Evolutionary conservation across 2,888 invertebrate genomes (phyloP), one percentile per base, ranked within the genome.

Genomic region (Scaptomyza flava): DNA sequence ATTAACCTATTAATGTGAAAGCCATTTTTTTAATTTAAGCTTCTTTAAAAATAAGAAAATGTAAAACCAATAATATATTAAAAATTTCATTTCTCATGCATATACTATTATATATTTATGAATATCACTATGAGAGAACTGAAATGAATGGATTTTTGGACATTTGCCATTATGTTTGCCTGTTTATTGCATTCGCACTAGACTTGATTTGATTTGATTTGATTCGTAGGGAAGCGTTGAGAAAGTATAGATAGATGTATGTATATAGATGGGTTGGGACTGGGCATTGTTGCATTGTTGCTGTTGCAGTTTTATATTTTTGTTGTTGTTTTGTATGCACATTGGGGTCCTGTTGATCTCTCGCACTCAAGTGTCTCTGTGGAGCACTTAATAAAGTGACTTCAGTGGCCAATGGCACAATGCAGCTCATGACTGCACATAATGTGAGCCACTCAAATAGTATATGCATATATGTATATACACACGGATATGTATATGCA

Each of bases 401-500:
- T 68, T 60, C 60, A 70, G 74, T 58, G 30, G 52, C 52, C 31
- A 50, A 34, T 50, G 50, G 34, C 43, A 68, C 48, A 74, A 53
- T 57, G 71, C 72, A 64, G 62, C 67, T 71, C 71, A 64, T 65
- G 65, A 48, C 79, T 65, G 69, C 70, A 80, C 69, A 83, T 80
- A 83, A 83, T 83, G 57, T 69, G 69, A 64, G 43, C 45, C 46
- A 63, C 56, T 48, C 62, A 46, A 45, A 36, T 20, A 30, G 30
- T 43, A 36, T 43, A 43, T n/a, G 36, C n/a, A 47, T 30, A 48
- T 12, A 45, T 12, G 48, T 14, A 57, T 34, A 33, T 17, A 50
- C 9, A 33, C 27, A 14, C 17, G 17, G 6, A 43, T 11, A 43
- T 30, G 6, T 30, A 33, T 33, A 9, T 50, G 27, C 27, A 64